Evolutionary conservation across 2,888 invertebrate species (phyloP).

Genomic region (Noctua janthina): DNA sequence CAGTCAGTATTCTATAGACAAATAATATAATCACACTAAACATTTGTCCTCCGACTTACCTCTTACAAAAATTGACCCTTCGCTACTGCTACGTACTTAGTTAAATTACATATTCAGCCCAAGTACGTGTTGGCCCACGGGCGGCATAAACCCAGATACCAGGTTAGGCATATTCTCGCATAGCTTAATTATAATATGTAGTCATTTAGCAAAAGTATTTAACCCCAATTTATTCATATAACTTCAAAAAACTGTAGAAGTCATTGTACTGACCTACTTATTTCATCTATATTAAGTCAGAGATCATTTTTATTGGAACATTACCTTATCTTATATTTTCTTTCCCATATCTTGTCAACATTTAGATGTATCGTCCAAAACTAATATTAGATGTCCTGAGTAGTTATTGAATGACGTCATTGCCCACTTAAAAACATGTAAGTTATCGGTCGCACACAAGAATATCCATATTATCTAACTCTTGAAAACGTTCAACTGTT

Average conservation of each 20-base stretch:
- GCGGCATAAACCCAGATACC: no score
- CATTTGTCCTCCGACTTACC: no score
- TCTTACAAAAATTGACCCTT: no score
- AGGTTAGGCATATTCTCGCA: neutral
- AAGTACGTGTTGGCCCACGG: no score
- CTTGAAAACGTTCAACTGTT: neutral
- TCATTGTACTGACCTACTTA: no score
- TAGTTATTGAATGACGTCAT: constrained; percentile 11
- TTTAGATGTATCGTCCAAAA: constrained; percentile 2
- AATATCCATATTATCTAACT: constrained; percentile 3
- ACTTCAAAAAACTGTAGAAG: neutral
- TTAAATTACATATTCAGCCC: neutral
- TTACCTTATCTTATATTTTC: neutral
- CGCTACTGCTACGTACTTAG: no score
- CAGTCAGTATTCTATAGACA: no score
- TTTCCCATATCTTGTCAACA: neutral
- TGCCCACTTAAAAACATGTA: constrained; percentile 17
- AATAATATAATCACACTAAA: no score
- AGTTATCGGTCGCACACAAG: neutral
- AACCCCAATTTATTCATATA: neutral
- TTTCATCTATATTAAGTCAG: neutral
- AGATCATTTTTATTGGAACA: neutral
- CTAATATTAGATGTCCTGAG: constrained; percentile 22
- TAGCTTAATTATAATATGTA: no score
- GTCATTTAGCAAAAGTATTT: neutral